phyloP scores from a whole-genome alignment of 2,888 invertebrate genomes.

The Standfussiana lucernea region DNA sequence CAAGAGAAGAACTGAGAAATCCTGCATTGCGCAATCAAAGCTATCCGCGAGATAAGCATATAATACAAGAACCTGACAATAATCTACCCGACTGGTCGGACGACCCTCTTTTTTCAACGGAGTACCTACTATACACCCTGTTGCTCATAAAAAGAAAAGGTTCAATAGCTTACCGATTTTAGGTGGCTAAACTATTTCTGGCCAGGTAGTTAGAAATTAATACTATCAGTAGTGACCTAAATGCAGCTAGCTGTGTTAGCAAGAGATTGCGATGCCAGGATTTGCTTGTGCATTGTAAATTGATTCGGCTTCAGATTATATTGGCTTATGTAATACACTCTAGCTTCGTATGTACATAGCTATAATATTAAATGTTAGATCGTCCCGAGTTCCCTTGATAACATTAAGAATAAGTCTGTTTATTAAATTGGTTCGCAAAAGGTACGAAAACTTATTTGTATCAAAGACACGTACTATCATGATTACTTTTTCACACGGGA shows the following conservation, averaged over 20 bases:
- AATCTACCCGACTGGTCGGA: background rate
- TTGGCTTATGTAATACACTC: background rate
- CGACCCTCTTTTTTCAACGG: background rate
- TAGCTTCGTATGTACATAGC: background rate
- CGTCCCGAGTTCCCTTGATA: background rate
- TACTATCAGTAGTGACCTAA: slow-evolving; percentile 2
- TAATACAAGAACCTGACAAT: background rate
- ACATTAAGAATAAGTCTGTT: background rate
- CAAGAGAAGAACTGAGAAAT: background rate
- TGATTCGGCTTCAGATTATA: background rate
- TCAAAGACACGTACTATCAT: slow-evolving; percentile 32
- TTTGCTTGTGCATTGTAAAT: slow-evolving; percentile 35
- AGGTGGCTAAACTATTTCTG: background rate
- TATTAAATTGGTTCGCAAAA: slow-evolving; percentile 4
- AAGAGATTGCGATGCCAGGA: slow-evolving; percentile 8
- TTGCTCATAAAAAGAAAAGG: background rate
- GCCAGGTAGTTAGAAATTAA: background rate
- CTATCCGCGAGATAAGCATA: background rate
- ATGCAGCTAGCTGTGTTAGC: slow-evolving; percentile 2
- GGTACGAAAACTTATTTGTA: slow-evolving; percentile 20
- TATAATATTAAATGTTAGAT: background rate
- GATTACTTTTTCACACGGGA: slow-evolving; percentile 29
- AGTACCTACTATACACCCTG: background rate
- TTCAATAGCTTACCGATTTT: background rate
- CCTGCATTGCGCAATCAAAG: background rate